Evolutionary conservation across 2,888 invertebrate genomes (phyloP).

Genomic region (Ormyrus rosae): DNA sequence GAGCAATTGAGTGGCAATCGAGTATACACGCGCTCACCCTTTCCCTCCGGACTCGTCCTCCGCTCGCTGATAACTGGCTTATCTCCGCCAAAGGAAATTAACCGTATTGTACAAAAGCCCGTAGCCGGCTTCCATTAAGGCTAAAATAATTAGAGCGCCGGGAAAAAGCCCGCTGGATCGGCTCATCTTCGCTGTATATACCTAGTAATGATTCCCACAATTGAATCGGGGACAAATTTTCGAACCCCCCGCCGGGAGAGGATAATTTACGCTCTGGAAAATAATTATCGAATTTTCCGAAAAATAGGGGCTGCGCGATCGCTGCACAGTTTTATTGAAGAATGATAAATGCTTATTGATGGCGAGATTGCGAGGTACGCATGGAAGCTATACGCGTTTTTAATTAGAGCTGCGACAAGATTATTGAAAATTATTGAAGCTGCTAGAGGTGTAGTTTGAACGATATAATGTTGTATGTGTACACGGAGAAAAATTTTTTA

Average conservation of each 20-base stretch:
- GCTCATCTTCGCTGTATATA: conserved; percentile 20
- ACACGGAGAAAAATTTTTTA: no score
- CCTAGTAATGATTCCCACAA: conserved; percentile 46
- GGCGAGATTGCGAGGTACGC: no score
- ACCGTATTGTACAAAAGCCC: conserved; percentile 64
- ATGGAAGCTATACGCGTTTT: no score
- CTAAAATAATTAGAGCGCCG: conserved; percentile 65
- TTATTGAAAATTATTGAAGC: no score
- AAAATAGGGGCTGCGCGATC: not conserved
- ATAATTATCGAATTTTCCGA: conserved; percentile 30
- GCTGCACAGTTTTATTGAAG: not conserved
- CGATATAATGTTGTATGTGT: no score
- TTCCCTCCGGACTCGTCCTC: conserved; percentile 10
- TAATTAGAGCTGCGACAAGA: no score
- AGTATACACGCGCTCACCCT: conserved; percentile 1
- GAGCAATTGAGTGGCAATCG: conserved; percentile 48
- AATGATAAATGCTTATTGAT: not conserved
- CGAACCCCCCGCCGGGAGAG: conserved; percentile 19
- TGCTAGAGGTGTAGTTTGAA: no score
- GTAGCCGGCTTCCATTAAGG: conserved; percentile 61
- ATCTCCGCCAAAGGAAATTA: conserved; percentile 67
- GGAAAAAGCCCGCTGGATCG: conserved; percentile 10
- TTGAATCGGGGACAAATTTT: conserved; percentile 50
- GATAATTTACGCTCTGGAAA: conserved; percentile 24
- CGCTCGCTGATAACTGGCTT: conserved; percentile 67